Evolutionary conservation across 1,140 invertebrate genomes (phyloP).

Genomic region (Geopemphigus sp.): DNA sequence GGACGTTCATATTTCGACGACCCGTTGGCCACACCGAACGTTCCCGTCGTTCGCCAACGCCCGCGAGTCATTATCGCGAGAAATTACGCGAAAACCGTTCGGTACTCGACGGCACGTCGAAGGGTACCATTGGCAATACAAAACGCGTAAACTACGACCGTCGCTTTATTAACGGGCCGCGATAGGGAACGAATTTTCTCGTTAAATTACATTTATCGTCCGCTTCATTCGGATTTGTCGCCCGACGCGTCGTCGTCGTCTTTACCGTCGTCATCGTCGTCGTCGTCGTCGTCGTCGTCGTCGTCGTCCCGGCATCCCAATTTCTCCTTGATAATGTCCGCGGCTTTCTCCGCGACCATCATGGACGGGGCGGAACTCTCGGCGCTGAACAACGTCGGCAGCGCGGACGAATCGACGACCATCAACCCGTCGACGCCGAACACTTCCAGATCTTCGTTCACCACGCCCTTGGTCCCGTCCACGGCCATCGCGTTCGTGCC

Average conservation of each 20-base stretch:
- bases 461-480: slow-evolving; percentile 56
- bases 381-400: slow-evolving; percentile 55
- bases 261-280: neutral
- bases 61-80: too few relatives aligned
- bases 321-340: slow-evolving; percentile 58
- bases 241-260: neutral
- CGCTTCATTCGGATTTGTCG: neutral
- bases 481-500: slow-evolving; percentile 51
- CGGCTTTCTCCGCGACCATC: slow-evolving; percentile 63
- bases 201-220: neutral
- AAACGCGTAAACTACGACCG: too few relatives aligned
- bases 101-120: too few relatives aligned
- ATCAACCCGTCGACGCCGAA: slow-evolving; percentile 54
- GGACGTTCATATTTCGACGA: too few relatives aligned
- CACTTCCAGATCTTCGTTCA: slow-evolving; percentile 57
- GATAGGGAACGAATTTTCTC: too few relatives aligned
- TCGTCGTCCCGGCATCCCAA: neutral
- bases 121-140: too few relatives aligned
- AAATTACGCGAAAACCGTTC: too few relatives aligned
- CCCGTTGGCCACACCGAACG: too few relatives aligned
- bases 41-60: too few relatives aligned
- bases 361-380: slow-evolving; percentile 57
- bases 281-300: neutral
- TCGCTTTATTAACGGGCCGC: neutral
- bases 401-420: slow-evolving; percentile 57